Evolutionary conservation across 2,113 vertebrate genomes (phyloP).

Genomic region (Sprattus sprattus): DNA sequence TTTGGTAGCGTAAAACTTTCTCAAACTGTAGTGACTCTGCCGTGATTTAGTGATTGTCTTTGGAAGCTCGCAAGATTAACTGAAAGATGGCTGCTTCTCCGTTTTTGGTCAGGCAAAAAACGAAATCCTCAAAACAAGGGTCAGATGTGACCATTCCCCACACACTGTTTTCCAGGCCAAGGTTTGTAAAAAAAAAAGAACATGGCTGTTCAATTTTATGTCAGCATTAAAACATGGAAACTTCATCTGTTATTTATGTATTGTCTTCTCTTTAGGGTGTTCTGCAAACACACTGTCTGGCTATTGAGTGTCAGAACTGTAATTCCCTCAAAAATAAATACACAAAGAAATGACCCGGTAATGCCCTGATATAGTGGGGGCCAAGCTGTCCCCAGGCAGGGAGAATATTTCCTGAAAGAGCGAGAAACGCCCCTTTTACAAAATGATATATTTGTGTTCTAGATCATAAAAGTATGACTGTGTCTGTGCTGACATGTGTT

Average conservation of each 20-base stretch:
- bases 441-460: conserved; percentile 14
- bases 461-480: neutral
- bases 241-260: conserved; percentile 1
- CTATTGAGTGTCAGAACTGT: conserved; percentile 5
- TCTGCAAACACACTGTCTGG: neutral
- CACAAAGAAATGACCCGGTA: neutral
- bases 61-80: conserved; percentile 1
- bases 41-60: neutral
- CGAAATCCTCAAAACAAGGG: conserved; percentile 11
- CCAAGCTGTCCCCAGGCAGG: neutral
- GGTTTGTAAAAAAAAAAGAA: neutral
- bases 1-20: neutral
- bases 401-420: neutral
- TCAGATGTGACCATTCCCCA: neutral
- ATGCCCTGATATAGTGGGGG: neutral
- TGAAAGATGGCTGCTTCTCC: neutral
- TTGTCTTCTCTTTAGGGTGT: neutral
- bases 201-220: neutral
- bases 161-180: neutral
- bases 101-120: neutral
- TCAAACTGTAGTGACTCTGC: neutral
- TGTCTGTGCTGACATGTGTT: neutral
- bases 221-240: conserved; percentile 2
- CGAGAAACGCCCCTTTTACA: neutral
- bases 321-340: conserved; percentile 15